A percentile compares a stretch with the other conserved stretches of the same genome.
Conservation (phyloP, 2,797 vertebrate species). For the Aphelocoma californica region DNA sequence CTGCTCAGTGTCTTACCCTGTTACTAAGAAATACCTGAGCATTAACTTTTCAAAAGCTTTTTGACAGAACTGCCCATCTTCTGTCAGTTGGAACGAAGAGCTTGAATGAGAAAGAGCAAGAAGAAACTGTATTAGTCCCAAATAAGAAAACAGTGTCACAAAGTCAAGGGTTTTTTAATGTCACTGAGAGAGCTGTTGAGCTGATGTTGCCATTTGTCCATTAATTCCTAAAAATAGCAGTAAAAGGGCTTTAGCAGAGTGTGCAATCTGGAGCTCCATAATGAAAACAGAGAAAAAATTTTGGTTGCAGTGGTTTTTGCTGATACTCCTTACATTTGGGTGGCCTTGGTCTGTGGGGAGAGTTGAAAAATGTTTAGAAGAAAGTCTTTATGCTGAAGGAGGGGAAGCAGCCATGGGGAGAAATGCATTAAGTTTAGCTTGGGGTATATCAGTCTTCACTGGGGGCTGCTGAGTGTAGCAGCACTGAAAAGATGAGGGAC, state of each 20-base stretch:
- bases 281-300: background rate
- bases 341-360: background rate
- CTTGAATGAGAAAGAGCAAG: background rate
- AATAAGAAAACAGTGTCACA: background rate
- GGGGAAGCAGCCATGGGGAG: background rate
- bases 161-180: background rate
- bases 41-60: background rate
- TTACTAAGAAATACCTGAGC: background rate
- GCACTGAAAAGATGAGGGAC: background rate
- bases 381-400: background rate
- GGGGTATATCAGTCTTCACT: background rate
- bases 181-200: background rate
- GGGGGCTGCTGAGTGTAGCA: background rate
- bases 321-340: background rate
- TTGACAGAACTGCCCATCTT: background rate
- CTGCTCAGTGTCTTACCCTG: background rate
- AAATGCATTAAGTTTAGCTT: background rate
- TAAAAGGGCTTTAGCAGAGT: background rate
- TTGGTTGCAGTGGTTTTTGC: background rate
- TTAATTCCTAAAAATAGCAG: background rate
- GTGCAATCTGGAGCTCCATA: background rate
- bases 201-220: background rate
- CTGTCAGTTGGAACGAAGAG: background rate
- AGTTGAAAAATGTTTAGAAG: background rate
- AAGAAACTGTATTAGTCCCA: background rate